Percentiles rank a stretch among this genome's conserved stretches.
Evolutionary conservation across 2,113 vertebrate genomes (phyloP).

Genomic region (Recurvirostra avosetta): DNA sequence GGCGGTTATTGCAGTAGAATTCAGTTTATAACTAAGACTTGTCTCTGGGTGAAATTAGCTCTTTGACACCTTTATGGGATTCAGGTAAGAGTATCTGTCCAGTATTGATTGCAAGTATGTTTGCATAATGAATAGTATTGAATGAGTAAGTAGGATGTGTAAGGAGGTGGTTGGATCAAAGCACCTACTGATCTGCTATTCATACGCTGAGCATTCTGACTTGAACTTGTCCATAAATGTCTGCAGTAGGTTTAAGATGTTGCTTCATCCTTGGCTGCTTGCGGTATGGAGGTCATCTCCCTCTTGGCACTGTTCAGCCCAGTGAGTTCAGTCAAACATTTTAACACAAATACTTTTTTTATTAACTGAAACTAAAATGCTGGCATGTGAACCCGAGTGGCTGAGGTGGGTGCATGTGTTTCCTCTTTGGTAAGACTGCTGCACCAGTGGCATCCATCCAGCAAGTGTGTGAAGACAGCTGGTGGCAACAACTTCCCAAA

Average conservation of each 20-base stretch:
- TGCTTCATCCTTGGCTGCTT: background rate
- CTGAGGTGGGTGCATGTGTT: background rate
- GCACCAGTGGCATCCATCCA: rapidly evolving
- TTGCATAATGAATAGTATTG: background rate
- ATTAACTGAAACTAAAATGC: background rate
- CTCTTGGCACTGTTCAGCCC: background rate
- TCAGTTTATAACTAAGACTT: background rate
- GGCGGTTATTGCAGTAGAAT: background rate
- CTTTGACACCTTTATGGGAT: background rate
- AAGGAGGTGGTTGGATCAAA: background rate
- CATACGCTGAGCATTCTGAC: background rate
- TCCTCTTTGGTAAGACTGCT: background rate
- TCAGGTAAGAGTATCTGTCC: background rate
- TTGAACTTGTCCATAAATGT: background rate
- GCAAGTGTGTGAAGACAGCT: background rate
- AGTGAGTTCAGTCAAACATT: background rate
- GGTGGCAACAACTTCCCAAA: background rate
- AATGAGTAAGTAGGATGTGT: background rate
- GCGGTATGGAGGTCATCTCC: background rate
- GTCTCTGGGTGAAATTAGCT: background rate
- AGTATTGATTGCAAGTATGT: background rate
- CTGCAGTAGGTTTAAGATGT: background rate
- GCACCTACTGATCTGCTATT: background rate
- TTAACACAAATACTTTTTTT: background rate
- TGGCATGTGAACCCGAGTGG: background rate